Percentiles rank a stretch among this genome's conserved stretches.
These are phyloP conservation scores for Drosophila novamexicana DNA, from an alignment of 1,140 invertebrate genomes.

Conservation along the genomic window DNA sequence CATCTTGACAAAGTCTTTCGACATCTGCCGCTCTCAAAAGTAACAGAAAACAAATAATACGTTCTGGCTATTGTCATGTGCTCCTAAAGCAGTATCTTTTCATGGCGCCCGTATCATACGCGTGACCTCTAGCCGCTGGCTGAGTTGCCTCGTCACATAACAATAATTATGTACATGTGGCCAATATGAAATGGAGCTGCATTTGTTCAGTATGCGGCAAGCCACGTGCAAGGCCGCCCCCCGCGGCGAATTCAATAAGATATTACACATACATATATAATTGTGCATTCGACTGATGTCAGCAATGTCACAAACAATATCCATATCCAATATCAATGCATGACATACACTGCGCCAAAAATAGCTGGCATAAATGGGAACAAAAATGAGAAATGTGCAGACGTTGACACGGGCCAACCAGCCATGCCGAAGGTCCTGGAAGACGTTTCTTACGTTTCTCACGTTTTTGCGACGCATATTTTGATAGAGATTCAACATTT, in stretches of 20 bases:
- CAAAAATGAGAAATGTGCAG: not conserved
- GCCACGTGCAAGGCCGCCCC: constrained; percentile 41
- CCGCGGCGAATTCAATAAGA: constrained; percentile 31
- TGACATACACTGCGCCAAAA: not conserved
- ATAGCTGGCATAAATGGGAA: too few species aligned
- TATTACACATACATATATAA: constrained; percentile 47
- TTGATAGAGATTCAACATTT: too few species aligned
- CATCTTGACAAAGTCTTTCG: not conserved
- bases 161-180: constrained; percentile 52
- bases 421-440: too few species aligned
- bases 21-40: not conserved
- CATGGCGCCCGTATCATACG: constrained; percentile 24
- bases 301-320: constrained; percentile 31
- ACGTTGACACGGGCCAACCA: too few species aligned
- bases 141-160: constrained; percentile 13
- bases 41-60: not conserved
- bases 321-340: not conserved
- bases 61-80: constrained; percentile 12
- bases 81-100: constrained; percentile 18
- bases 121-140: constrained; percentile 18
- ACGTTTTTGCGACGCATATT: too few species aligned
- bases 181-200: constrained; percentile 33
- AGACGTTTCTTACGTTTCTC: too few species aligned
- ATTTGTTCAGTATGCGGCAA: constrained; percentile 32
- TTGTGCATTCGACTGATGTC: constrained; percentile 43